Evolutionary conservation across 2,797 vertebrate species (phyloP).

Genomic region (Clarias platycephalus): DNA sequence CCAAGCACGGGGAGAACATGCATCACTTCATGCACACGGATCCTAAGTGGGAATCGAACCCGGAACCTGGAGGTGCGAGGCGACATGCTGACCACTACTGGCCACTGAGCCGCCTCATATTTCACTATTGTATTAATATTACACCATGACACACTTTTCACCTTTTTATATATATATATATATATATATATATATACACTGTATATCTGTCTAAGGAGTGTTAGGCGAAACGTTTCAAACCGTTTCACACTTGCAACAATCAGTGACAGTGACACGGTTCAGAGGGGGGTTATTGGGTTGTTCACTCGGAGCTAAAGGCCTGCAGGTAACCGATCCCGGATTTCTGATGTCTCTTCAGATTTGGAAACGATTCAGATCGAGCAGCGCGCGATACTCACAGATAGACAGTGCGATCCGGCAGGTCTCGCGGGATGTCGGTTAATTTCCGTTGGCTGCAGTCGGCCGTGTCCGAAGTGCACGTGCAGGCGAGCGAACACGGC

Average conservation of each 20-base stretch:
- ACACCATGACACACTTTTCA: not conserved
- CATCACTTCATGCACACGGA: too few species aligned
- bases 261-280: not conserved
- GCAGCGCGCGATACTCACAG: constrained; percentile 74
- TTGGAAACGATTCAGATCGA: not conserved
- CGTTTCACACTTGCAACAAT: not conserved
- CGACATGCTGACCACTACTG: too few species aligned
- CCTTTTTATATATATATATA: too few species aligned
- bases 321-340: not conserved
- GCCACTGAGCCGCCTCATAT: too few species aligned
- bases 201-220: too few species aligned
- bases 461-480: constrained; percentile 77
- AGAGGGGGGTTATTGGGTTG: too few species aligned
- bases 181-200: too few species aligned
- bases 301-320: too few species aligned
- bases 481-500: constrained; percentile 78
- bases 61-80: too few species aligned
- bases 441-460: constrained; percentile 83
- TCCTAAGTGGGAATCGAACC: too few species aligned
- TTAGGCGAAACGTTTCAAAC: not conserved
- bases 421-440: constrained; percentile 75
- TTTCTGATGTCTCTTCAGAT: not conserved
- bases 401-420: constrained; percentile 81
- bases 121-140: not conserved
- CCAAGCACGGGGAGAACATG: too few species aligned